phyloP scores from a whole-genome alignment of 2,888 invertebrate species.

The Erebia epiphron region DNA sequence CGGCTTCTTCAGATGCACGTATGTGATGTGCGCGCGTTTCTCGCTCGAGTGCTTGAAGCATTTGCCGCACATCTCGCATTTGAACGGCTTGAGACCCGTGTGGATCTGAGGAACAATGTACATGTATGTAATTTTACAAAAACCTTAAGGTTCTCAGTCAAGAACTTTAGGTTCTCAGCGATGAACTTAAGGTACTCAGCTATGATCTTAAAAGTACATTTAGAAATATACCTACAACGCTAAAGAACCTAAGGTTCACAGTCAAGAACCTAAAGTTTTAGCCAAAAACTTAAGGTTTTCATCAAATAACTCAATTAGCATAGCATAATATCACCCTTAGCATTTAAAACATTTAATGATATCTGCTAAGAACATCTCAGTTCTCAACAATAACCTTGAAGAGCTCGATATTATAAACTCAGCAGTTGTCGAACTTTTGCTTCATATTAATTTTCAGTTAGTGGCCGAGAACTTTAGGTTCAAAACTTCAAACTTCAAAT shows the following conservation, averaged over 20 bases:
- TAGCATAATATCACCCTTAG: too few relatives aligned
- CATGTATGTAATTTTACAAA: background rate
- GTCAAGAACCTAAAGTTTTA: background rate
- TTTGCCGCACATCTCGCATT: slow-evolving; percentile 73
- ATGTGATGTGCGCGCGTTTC: slow-evolving; percentile 68
- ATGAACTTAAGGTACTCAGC: background rate
- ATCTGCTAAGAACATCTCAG: too few relatives aligned
- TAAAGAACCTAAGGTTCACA: background rate
- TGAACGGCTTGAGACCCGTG: slow-evolving; percentile 64
- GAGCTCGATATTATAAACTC: background rate
- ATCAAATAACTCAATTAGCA: slow-evolving; percentile 40
- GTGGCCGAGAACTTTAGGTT: too few relatives aligned
- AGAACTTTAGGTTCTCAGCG: background rate
- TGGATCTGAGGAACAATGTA: slow-evolving; percentile 60
- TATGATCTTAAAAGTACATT: background rate
- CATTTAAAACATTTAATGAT: too few relatives aligned
- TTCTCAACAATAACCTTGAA: too few relatives aligned
- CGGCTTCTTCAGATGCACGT: slow-evolving; percentile 75
- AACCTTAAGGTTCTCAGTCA: background rate
- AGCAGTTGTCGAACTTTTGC: too few relatives aligned
- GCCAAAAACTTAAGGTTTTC: background rate
- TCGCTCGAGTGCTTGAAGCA: slow-evolving; percentile 72
- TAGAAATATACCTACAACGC: too few relatives aligned
- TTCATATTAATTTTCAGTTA: too few relatives aligned
- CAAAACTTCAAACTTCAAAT: too few relatives aligned